Conservation (phyloP, 2,888 invertebrate genomes). For the Anorthoa munda region DNA sequence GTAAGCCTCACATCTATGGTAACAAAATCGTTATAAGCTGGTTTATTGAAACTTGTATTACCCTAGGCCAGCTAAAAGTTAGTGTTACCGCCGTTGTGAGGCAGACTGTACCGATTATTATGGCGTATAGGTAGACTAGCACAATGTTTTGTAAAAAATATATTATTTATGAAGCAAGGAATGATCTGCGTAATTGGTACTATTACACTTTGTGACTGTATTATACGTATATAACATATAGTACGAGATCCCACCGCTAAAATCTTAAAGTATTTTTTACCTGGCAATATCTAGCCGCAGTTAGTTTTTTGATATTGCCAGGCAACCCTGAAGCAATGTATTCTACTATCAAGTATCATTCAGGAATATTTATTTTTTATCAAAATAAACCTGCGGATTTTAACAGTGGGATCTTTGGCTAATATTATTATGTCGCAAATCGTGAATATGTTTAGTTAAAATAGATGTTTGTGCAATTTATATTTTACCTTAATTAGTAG, state of each 20-base stretch:
- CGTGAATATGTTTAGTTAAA: conserved; percentile 28
- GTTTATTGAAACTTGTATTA: not conserved
- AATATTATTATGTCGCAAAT: conserved; percentile 32
- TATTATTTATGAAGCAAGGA: not conserved
- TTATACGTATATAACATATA: conserved; percentile 15
- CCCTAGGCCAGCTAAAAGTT: not conserved
- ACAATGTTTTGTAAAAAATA: conserved; percentile 23
- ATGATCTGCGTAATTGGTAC: not conserved
- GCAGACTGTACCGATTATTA: not conserved
- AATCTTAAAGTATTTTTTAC: too few relatives aligned
- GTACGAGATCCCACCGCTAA: too few relatives aligned
- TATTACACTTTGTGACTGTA: conserved; percentile 20
- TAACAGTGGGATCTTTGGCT: too few relatives aligned
- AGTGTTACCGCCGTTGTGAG: not conserved
- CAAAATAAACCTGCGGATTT: too few relatives aligned
- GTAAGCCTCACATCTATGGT: not conserved
- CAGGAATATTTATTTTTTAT: too few relatives aligned
- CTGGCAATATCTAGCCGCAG: too few relatives aligned
- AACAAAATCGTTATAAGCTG: not conserved
- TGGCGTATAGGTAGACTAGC: not conserved
- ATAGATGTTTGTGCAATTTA: conserved; percentile 49
- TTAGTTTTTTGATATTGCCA: too few relatives aligned
- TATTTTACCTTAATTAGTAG: conserved; percentile 26
- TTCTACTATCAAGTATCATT: too few relatives aligned
- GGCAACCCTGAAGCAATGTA: too few relatives aligned